These are phyloP conservation scores for Burhinus bistriatus DNA, from an alignment of 2,113 vertebrate species.

Conservation along the genomic window DNA sequence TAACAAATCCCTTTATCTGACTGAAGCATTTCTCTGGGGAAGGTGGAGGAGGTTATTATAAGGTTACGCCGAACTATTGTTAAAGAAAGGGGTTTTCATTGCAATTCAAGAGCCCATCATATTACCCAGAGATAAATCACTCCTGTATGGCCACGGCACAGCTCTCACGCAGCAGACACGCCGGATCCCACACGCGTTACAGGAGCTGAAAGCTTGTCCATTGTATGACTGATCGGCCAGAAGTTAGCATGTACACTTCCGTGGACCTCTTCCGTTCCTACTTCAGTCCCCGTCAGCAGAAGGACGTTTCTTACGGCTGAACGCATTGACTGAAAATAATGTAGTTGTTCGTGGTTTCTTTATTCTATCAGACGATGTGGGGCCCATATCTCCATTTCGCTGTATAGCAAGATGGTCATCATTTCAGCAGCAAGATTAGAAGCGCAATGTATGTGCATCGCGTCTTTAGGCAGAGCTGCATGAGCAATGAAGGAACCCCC, in stretches of 20 bases:
- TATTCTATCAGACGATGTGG: background rate
- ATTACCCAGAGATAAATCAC: background rate
- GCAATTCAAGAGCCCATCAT: background rate
- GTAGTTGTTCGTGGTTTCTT: background rate
- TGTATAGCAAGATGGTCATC: background rate
- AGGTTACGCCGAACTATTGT: background rate
- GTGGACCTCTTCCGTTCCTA: background rate
- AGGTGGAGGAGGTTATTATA: background rate
- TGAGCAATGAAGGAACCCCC: background rate
- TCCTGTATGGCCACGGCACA: background rate
- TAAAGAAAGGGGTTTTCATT: background rate
- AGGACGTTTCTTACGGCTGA: background rate
- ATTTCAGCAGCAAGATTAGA: background rate
- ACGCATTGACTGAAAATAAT: background rate
- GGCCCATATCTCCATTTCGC: background rate
- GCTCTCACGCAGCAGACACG: background rate
- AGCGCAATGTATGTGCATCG: fast-evolving
- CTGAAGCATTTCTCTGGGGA: background rate
- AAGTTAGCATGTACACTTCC: background rate
- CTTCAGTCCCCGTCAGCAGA: background rate
- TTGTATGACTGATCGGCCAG: background rate
- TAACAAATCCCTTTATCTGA: slow-evolving; percentile 15
- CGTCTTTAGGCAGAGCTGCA: background rate
- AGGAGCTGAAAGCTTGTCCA: background rate
- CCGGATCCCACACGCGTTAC: background rate